A percentile compares a stretch with the other conserved stretches of the same genome.
phyloP scores from a whole-genome alignment of 1,140 invertebrate genomes.

The Cheumatopsyche charites region DNA sequence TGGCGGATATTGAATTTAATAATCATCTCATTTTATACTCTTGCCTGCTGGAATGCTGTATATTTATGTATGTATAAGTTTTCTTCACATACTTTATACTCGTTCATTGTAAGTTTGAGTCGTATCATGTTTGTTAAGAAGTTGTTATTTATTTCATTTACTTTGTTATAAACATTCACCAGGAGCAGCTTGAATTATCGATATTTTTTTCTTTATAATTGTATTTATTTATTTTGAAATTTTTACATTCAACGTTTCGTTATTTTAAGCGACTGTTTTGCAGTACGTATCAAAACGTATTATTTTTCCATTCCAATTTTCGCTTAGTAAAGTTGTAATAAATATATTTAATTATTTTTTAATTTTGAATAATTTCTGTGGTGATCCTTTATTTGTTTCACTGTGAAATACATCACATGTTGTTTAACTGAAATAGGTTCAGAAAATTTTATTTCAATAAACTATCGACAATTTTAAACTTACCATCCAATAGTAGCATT shows the following conservation, averaged over 20 bases:
- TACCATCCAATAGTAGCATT: no score
- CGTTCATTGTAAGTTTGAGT: neutral
- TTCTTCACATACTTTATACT: neutral
- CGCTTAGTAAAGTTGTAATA: no score
- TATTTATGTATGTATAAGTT: constrained; percentile 8
- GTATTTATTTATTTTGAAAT: neutral
- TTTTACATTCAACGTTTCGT: neutral
- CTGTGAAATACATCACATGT: no score
- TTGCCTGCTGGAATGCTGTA: neutral
- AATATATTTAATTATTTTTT: no score
- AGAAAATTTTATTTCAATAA: no score
- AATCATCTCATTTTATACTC: constrained; percentile 18
- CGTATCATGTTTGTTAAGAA: neutral
- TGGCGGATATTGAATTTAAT: no score
- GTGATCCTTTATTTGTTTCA: no score
- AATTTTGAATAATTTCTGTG: no score
- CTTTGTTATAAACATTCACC: neutral
- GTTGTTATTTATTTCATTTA: constrained; percentile 21
- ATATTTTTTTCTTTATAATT: constrained; percentile 7
- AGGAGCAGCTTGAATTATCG: constrained; percentile 11
- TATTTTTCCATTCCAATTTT: constrained; percentile 12
- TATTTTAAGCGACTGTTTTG: neutral
- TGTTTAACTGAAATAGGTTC: no score
- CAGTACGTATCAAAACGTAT: neutral
- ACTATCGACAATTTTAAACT: no score